Evolutionary conservation across 2,888 invertebrate species (phyloP), one percentile per base, ranked within the genome.

Genomic region (Erebia aethiops): DNA sequence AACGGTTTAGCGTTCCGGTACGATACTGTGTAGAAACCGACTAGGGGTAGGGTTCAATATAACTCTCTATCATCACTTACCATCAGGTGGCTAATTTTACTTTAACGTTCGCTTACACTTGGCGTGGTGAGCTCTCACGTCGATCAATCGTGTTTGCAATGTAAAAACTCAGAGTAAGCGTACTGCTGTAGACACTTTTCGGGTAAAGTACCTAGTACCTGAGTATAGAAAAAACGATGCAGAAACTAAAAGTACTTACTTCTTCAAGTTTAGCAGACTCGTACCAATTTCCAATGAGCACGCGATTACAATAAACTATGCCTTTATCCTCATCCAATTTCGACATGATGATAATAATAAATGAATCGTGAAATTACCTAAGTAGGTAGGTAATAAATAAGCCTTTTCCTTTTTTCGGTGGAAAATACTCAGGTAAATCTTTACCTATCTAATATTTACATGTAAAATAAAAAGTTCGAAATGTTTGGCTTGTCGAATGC

Each of bases 211-310:
- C n/a, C n/a, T n/a, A 8, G 16, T 52, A 52, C 52, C 18, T 52
- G 2, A 16, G 2, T 18, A 18, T 7, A 35, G 35, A 54, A 58
- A 14, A 58, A 26, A 14, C 35, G 35, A 26, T 1, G 14, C 26
- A 57, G 11, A 8, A 60, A 35, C n/a, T 41, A n/a, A 26, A 18
- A 26, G 49, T 54, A 57, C 76, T 81, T 74, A 90, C 92, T 87
- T 93, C 92, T 77, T 92, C 91, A 72, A 92, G 82, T 79, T 86
- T 82, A n/a, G 84, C 76, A 16, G 90, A 84, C 80, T 93, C 92
- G 80, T 88, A 91, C 93, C 93, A 93, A 81, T 92, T 92, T 70
- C 92, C 92, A 8, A 90, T 79, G 49, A 82, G 90, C 21, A 92
- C 92, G 68, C 90, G 81, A 75, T 90, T 92, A 74, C 85, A 81